Percentiles rank a stretch among this genome's conserved stretches.
Conservation (phyloP, 1,140 invertebrate species). For the Phthorimaea operculella region DNA sequence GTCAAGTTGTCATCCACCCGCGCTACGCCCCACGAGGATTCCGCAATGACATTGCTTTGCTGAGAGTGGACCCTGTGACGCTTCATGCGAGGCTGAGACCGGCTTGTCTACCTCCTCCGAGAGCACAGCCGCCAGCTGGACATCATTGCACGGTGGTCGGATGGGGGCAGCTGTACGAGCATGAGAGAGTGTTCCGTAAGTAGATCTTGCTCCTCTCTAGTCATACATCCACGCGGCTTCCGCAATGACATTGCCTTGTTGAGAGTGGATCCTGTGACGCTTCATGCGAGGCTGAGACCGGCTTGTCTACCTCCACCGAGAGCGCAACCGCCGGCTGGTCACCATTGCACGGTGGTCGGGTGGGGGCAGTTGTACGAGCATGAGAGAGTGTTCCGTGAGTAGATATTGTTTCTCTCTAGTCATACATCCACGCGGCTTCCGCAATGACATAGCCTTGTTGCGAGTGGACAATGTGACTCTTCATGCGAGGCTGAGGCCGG, state of each 20-base stretch:
- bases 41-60: conserved; percentile 82
- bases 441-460: conserved; percentile 83
- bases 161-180: conserved; percentile 86
- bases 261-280: conserved; percentile 71
- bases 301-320: conserved; percentile 74
- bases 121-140: conserved; percentile 69
- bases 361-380: conserved; percentile 87
- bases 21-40: conserved; percentile 81
- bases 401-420: too few species aligned
- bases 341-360: conserved; percentile 81
- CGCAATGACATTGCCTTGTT: conserved; percentile 84
- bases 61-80: conserved; percentile 72
- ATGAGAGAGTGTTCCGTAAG: conserved; percentile 85
- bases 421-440: conserved; percentile 78
- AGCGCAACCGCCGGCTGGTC: conserved; percentile 70
- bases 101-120: conserved; percentile 73
- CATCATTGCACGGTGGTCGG: conserved; percentile 81
- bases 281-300: conserved; percentile 81
- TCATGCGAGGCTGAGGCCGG: conserved; percentile 80
- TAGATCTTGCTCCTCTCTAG: conserved; percentile 21
- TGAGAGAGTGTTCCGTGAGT: conserved; percentile 68
- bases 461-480: conserved; percentile 73
- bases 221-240: conserved; percentile 78
- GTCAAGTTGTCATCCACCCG: conserved; percentile 79
- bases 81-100: conserved; percentile 83